Conservation (phyloP, 37 sponge, comb jelly and placozoan species). For the Amphimedon queenslandica region DNA sequence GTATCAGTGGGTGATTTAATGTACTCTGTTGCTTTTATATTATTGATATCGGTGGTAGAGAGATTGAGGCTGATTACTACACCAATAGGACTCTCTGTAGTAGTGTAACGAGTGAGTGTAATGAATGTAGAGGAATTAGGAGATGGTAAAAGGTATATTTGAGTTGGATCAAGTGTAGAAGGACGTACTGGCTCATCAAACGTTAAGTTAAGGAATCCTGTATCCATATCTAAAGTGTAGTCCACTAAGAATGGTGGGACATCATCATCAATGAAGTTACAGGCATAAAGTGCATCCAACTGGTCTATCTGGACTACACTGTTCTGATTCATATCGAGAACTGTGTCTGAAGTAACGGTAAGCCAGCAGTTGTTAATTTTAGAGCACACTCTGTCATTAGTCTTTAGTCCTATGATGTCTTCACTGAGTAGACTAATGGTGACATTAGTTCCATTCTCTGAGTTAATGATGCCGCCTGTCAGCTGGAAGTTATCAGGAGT, state of each 20-base stretch:
- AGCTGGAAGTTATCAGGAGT: conserved; percentile 51
- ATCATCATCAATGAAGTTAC: conserved; percentile 48
- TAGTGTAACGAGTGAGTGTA: conserved; percentile 18
- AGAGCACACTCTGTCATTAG: conserved; percentile 79
- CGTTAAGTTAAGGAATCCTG: conserved; percentile 55
- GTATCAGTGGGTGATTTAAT: conserved; percentile 64
- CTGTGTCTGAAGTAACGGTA: conserved; percentile 20
- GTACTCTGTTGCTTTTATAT: conserved; percentile 68
- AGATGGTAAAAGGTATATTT: conserved; percentile 51
- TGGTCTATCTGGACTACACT: conserved; percentile 9
- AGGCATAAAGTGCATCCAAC: conserved; percentile 36
- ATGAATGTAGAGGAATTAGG: conserved; percentile 36
- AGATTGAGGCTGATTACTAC: conserved; percentile 11
- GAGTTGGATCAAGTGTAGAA: conserved; percentile 45
- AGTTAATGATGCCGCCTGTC: conserved; percentile 42
- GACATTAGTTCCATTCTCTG: conserved; percentile 64
- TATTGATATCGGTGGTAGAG: conserved; percentile 19
- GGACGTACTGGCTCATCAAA: conserved; percentile 81
- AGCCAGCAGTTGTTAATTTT: conserved; percentile 90
- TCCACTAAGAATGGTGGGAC: conserved; percentile 41
- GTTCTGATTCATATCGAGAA: conserved; percentile 81
- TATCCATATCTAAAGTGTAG: conserved; percentile 70
- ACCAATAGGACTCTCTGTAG: conserved; percentile 30
- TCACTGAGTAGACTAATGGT: conserved; percentile 16
- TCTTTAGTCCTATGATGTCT: conserved; percentile 49